phyloP scores from a whole-genome alignment of 1,140 invertebrate genomes.

The Bombus confusus region DNA sequence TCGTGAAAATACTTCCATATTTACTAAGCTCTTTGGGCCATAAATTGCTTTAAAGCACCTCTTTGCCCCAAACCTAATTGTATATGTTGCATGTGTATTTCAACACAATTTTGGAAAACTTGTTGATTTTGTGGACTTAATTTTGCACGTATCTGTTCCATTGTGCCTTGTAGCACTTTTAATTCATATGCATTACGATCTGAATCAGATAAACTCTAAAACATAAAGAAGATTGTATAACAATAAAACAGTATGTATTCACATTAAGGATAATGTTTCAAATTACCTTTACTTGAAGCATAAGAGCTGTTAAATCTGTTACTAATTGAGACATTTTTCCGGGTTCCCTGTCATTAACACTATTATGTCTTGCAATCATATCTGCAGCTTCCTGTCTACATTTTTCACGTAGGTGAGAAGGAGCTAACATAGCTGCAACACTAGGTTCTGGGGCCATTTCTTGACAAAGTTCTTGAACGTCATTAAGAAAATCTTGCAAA shows the following conservation, averaged over 20 bases:
- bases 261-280: slow-evolving; percentile 34
- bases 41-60: slow-evolving; percentile 79
- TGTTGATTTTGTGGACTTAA: slow-evolving; percentile 90
- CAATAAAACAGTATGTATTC: background rate
- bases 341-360: slow-evolving; percentile 82
- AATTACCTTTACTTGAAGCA: slow-evolving; percentile 94
- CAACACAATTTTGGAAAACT: slow-evolving; percentile 94
- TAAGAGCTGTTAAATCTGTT: slow-evolving; percentile 93
- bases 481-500: slow-evolving; percentile 92
- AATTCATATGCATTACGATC: slow-evolving; percentile 96
- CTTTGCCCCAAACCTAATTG: slow-evolving; percentile 90
- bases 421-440: slow-evolving; percentile 93
- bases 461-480: slow-evolving; percentile 92
- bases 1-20: slow-evolving; percentile 30
- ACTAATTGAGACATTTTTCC: slow-evolving; percentile 90
- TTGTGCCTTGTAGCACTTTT: slow-evolving; percentile 95
- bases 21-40: slow-evolving; percentile 79
- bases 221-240: slow-evolving; percentile 59
- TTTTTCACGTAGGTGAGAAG: slow-evolving; percentile 92
- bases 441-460: slow-evolving; percentile 94
- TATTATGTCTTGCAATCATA: slow-evolving; percentile 91
- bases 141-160: slow-evolving; percentile 93
- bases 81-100: slow-evolving; percentile 96
- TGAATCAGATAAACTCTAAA: slow-evolving; percentile 92
- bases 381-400: slow-evolving; percentile 92